Percentiles rank a stretch among this genome's conserved stretches.
phyloP scores from a whole-genome alignment of 92 coral and sea anemone species.

The Siderastrea siderea region DNA sequence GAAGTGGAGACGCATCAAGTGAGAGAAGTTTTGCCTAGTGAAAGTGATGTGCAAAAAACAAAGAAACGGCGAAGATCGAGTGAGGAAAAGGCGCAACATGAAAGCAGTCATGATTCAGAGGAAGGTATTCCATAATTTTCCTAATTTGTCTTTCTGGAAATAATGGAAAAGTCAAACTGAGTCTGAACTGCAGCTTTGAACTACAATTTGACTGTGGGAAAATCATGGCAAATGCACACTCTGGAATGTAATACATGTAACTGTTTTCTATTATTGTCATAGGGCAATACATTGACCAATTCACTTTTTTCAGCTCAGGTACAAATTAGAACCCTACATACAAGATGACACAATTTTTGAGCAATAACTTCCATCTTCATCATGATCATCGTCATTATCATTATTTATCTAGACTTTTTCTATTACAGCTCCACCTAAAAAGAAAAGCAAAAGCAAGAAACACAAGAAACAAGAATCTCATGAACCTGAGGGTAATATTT shows the following conservation, averaged over 20 bases:
- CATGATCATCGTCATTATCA: too few relatives aligned
- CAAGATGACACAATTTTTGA: too few relatives aligned
- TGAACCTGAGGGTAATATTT: constrained; percentile 62
- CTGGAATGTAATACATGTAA: too few relatives aligned
- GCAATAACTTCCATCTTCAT: too few relatives aligned
- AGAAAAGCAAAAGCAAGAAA: constrained; percentile 63
- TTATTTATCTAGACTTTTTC: not conserved
- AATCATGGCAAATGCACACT: too few relatives aligned
- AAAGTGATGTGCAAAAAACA: constrained; percentile 47
- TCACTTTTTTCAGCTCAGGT: too few relatives aligned
- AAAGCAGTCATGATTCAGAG: constrained; percentile 64
- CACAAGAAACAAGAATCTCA: constrained; percentile 33
- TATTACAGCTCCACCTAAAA: constrained; percentile 63
- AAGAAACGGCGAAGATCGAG: constrained; percentile 79
- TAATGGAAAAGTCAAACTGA: too few relatives aligned
- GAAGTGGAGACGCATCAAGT: constrained; percentile 95
- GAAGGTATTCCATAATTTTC: constrained; percentile 15
- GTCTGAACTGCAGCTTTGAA: too few relatives aligned
- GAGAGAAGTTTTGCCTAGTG: constrained; percentile 82
- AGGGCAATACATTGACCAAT: too few relatives aligned
- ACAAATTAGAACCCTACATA: too few relatives aligned
- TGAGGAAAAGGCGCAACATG: constrained; percentile 55
- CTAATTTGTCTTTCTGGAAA: not conserved
- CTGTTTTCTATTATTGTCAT: too few relatives aligned
- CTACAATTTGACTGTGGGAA: not conserved